A percentile compares a stretch with the other conserved stretches of the same genome.
These are phyloP conservation scores for Hormaphis cornu DNA, from an alignment of 1,140 invertebrate species.

Conservation along the genomic window DNA sequence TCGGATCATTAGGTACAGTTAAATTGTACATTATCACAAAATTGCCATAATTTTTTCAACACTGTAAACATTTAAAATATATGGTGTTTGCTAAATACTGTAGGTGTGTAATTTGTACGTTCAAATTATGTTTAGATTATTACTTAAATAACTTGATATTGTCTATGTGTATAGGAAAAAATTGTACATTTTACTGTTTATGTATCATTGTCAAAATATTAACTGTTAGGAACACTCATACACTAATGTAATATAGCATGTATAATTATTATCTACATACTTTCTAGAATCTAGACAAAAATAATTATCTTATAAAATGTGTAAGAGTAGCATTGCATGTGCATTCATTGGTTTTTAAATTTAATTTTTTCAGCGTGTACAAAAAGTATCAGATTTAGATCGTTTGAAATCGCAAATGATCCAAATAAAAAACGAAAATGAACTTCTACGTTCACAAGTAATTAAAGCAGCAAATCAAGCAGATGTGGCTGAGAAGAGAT, in stretches of 20 bases:
- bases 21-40: no score
- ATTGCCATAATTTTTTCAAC: no score
- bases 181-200: not conserved
- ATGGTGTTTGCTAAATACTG: no score
- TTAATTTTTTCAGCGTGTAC: not conserved
- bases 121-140: no score
- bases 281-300: no score
- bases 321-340: not conserved
- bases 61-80: no score
- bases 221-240: no score
- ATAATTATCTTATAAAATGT: not conserved
- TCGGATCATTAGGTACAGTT: no score
- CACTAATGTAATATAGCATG: not conserved
- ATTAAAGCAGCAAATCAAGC: constrained; percentile 27
- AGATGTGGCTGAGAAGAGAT: not conserved
- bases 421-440: constrained; percentile 24
- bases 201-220: not conserved
- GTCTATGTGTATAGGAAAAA: not conserved
- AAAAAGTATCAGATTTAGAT: not conserved
- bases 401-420: not conserved
- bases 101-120: no score
- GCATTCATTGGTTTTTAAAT: not conserved
- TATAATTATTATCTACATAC: no score
- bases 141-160: no score
- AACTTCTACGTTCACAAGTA: constrained; percentile 9